These are phyloP conservation scores for Cephus cinctus DNA, from an alignment of 1,140 invertebrate genomes.

Conservation along the genomic window DNA sequence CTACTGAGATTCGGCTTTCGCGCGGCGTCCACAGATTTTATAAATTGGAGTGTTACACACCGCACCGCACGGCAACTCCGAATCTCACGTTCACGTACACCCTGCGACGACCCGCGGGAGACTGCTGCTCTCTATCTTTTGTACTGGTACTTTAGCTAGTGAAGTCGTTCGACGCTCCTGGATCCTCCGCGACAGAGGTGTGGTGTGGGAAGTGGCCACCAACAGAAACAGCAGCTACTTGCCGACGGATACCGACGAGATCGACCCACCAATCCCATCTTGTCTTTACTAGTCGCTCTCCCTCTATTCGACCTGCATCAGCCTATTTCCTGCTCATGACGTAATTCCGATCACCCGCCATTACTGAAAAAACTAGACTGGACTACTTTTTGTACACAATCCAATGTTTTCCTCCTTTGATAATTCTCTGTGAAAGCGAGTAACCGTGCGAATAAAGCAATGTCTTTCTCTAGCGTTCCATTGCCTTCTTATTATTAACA, in stretches of 20 bases:
- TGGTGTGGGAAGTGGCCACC: background rate
- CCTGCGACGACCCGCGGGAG: constrained; percentile 3
- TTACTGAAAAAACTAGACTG: background rate
- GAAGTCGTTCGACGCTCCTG: background rate
- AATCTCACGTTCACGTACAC: constrained; percentile 1
- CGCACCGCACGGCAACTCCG: background rate
- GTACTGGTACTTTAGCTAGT: background rate
- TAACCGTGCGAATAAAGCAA: no score
- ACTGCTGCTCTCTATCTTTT: background rate
- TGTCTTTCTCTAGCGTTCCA: no score
- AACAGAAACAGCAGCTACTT: background rate
- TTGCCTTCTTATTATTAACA: no score
- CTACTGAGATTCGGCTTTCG: background rate
- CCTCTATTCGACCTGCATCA: no score
- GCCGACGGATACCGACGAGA: background rate
- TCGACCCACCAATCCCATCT: background rate
- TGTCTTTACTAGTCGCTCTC: background rate
- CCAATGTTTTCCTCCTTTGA: no score
- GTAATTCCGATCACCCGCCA: no score
- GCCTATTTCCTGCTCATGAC: no score
- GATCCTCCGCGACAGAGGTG: background rate
- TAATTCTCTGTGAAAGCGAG: no score
- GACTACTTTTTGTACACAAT: no score
- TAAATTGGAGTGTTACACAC: background rate
- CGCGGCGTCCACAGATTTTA: background rate